A percentile compares a stretch with the other conserved stretches of the same genome.
These are phyloP conservation scores for Taphrorychus bicolor DNA, from an alignment of 2,888 invertebrate genomes.

Conservation along the genomic window DNA sequence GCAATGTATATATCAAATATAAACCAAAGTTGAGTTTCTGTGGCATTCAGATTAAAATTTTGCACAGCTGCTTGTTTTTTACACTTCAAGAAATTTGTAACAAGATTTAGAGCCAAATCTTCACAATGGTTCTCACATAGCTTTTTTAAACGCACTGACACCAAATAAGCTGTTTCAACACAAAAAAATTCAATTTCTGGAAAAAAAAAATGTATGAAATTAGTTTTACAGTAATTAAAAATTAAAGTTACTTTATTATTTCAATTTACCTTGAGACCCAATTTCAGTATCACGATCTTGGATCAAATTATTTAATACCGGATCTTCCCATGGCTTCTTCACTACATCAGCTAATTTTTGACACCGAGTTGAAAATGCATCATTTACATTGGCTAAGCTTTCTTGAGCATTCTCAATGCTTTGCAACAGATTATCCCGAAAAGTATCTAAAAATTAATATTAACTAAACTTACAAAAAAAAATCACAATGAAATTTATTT, in stretches of 20 bases:
- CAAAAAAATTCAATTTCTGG: constrained; percentile 64
- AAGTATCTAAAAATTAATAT: too few relatives aligned
- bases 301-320: constrained; percentile 52
- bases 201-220: too few relatives aligned
- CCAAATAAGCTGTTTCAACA: constrained; percentile 65
- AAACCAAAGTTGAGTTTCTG: constrained; percentile 63
- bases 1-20: constrained; percentile 68
- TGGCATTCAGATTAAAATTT: constrained; percentile 56
- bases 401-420: constrained; percentile 55
- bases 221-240: too few relatives aligned
- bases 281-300: constrained; percentile 53
- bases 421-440: constrained; percentile 41
- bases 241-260: not conserved
- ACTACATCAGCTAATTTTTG: constrained; percentile 57
- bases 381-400: constrained; percentile 51
- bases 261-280: constrained; percentile 52
- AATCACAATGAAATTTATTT: too few relatives aligned
- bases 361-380: constrained; percentile 53
- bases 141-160: constrained; percentile 67
- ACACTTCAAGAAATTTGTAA: constrained; percentile 61
- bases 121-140: constrained; percentile 69
- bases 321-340: constrained; percentile 57
- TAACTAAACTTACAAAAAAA: not conserved
- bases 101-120: constrained; percentile 67
- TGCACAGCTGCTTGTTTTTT: constrained; percentile 53